Evolutionary conservation across 37 sponge, comb jelly and placozoan genomes (phyloP).

Genomic region (Diacarnus erythraeanus): DNA sequence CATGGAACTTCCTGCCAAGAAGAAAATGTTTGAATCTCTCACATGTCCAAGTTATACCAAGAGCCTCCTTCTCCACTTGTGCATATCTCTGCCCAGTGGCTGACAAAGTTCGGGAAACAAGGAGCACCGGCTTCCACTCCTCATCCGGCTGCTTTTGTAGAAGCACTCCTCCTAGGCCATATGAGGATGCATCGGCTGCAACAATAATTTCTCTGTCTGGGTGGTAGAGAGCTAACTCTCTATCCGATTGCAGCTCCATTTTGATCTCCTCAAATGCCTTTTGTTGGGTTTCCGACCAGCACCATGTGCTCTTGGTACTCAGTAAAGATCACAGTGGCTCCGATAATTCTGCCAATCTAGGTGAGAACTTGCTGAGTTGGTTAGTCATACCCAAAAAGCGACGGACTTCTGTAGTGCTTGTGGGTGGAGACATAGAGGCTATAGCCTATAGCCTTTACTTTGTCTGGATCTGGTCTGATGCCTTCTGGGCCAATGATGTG

Average conservation of each 20-base stretch:
- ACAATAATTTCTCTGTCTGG: slow-evolving; percentile 14
- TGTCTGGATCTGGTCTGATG: slow-evolving; percentile 26
- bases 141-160: slow-evolving; percentile 19
- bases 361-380: slow-evolving; percentile 42
- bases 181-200: slow-evolving; percentile 19
- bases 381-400: slow-evolving; percentile 47
- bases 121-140: neutral
- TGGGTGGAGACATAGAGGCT: slow-evolving; percentile 11
- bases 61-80: neutral
- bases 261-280: slow-evolving; percentile 37
- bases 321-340: slow-evolving; percentile 40
- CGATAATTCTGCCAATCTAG: slow-evolving; percentile 15
- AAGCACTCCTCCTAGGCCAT: slow-evolving; percentile 45
- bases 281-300: slow-evolving; percentile 37
- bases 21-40: neutral
- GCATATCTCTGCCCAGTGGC: neutral
- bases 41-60: neutral
- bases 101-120: neutral
- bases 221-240: slow-evolving; percentile 34
- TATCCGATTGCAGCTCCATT: neutral
- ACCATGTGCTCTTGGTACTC: slow-evolving; percentile 18
- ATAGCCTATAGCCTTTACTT: slow-evolving; percentile 34
- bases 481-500: slow-evolving; percentile 12
- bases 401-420: slow-evolving; percentile 24
- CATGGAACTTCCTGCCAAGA: neutral